Conservation (phyloP, 2,113 vertebrate genomes). For the Myodes glareolus region DNA sequence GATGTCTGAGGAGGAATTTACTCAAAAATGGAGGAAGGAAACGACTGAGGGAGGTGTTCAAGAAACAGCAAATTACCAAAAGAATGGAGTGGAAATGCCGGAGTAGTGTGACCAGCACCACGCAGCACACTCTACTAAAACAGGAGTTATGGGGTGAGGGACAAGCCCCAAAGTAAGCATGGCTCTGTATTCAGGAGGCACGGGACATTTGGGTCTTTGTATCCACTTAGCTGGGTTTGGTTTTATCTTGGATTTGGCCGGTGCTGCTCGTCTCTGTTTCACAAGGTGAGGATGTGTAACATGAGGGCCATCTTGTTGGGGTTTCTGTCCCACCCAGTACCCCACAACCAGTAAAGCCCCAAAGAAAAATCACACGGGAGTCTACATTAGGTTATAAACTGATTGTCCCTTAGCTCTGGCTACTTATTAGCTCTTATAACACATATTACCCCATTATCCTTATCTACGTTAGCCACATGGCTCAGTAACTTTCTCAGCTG, state of each 20-base stretch:
- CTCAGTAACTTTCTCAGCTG: too few relatives aligned
- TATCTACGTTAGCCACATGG: too few relatives aligned
- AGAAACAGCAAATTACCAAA: not conserved
- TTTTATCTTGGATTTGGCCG: not conserved
- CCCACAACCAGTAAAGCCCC: too few relatives aligned
- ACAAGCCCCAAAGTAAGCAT: not conserved
- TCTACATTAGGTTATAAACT: too few relatives aligned
- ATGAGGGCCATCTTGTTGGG: too few relatives aligned
- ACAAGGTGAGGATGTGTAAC: not conserved
- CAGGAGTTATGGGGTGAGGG: too few relatives aligned
- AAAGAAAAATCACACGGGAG: too few relatives aligned
- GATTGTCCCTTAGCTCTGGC: too few relatives aligned
- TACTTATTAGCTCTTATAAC: too few relatives aligned
- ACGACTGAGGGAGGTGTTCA: not conserved
- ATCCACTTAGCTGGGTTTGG: not conserved
- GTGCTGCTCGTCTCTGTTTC: not conserved
- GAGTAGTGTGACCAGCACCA: not conserved
- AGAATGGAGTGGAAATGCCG: not conserved
- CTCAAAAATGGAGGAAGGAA: constrained; percentile 1
- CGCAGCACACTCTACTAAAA: not conserved
- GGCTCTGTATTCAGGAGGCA: not conserved
- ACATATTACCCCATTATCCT: too few relatives aligned
- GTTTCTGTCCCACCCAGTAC: too few relatives aligned
- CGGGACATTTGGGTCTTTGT: not conserved
- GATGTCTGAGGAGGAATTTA: not conserved